phyloP scores from a whole-genome alignment of 2,797 vertebrate genomes.

The Sphaeramia orbicularis region DNA sequence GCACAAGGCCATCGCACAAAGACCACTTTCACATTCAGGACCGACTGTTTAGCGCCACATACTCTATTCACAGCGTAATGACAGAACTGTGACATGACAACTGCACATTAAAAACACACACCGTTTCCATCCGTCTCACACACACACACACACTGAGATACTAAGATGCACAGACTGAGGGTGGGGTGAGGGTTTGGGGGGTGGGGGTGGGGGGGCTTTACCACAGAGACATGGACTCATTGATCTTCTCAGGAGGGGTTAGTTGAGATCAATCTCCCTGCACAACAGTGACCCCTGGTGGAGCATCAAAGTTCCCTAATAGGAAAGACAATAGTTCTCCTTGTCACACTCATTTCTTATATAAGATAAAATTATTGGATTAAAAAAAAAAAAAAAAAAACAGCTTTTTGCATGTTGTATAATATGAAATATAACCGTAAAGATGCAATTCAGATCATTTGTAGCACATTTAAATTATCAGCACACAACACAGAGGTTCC shows the following conservation, averaged over 20 bases:
- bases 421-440: neutral
- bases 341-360: neutral
- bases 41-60: constrained; percentile 45
- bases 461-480: neutral
- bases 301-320: constrained; percentile 63
- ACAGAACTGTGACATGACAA: constrained; percentile 31
- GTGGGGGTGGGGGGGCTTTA: neutral
- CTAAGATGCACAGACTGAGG: constrained; percentile 42
- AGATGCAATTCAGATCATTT: neutral
- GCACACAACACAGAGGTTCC: neutral
- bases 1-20: constrained; percentile 30
- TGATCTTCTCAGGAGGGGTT: constrained; percentile 69
- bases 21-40: constrained; percentile 53
- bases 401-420: neutral
- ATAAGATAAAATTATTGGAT: no score
- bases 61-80: constrained; percentile 41
- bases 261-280: constrained; percentile 71
- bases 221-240: constrained; percentile 63
- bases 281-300: constrained; percentile 85
- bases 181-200: neutral
- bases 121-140: neutral
- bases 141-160: constrained; percentile 13
- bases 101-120: neutral
- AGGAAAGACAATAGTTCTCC: constrained; percentile 37
- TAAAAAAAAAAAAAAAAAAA: neutral